phyloP scores from a whole-genome alignment of 37 sponge, comb jelly and placozoan species.

The Aplysina aerophoba region DNA sequence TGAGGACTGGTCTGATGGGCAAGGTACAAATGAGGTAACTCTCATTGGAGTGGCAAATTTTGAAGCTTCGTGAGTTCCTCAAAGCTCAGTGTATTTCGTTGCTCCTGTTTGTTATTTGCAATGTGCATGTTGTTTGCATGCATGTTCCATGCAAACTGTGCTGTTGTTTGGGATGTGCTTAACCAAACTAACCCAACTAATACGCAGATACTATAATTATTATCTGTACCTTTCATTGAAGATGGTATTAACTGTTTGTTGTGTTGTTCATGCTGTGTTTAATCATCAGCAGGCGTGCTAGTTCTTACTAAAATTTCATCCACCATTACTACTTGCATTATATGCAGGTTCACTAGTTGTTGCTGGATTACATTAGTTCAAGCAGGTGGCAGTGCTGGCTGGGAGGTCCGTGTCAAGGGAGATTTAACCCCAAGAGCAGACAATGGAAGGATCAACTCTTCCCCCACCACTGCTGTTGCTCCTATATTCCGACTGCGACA shows the following conservation, averaged over 20 bases:
- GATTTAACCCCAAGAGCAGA: slow-evolving; percentile 27
- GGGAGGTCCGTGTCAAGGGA: slow-evolving; percentile 37
- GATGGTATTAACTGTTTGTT: too few species aligned
- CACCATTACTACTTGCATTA: too few species aligned
- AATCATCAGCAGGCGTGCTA: too few species aligned
- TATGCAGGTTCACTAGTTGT: slow-evolving; percentile 36
- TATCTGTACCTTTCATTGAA: too few species aligned
- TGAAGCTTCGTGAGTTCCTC: slow-evolving; percentile 46
- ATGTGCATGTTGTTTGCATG: too few species aligned
- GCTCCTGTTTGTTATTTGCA: too few species aligned
- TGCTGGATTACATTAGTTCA: slow-evolving; percentile 35
- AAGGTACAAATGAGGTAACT: not conserved
- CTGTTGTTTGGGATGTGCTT: too few species aligned
- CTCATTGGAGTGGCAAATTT: slow-evolving; percentile 3
- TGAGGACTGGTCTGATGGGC: slow-evolving; percentile 54
- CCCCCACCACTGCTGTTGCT: slow-evolving; percentile 40
- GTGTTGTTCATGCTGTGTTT: too few species aligned
- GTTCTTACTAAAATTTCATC: too few species aligned
- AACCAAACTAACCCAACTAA: too few species aligned
- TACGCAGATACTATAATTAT: too few species aligned
- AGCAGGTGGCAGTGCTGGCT: slow-evolving; percentile 21
- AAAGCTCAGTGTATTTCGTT: not conserved
- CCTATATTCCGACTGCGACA: slow-evolving; percentile 51
- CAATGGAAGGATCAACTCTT: slow-evolving; percentile 58
- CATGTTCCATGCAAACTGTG: too few species aligned